A percentile compares a stretch with the other conserved stretches of the same genome.
These are phyloP conservation scores for Cryptoprocta ferox DNA, from an alignment of 2,797 vertebrate genomes.

Conservation along the genomic window DNA sequence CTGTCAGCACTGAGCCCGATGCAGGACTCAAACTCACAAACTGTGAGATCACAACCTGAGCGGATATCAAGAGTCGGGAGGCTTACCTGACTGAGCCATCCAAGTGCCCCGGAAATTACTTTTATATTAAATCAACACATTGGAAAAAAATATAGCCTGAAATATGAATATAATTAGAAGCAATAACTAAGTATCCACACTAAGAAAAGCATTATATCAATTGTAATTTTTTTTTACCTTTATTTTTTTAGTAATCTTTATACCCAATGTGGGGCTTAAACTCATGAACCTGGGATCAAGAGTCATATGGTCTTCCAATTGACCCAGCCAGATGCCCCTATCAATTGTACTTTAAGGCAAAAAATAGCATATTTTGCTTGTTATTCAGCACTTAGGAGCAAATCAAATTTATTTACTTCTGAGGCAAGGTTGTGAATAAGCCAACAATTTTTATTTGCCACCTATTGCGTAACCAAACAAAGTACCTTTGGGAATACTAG, in stretches of 20 bases:
- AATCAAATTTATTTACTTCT: constrained; percentile 15
- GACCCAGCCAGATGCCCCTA: background rate
- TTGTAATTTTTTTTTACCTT: background rate
- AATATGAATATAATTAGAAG: background rate
- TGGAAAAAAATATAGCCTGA: background rate
- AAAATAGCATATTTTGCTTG: background rate
- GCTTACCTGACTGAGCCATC: too few relatives aligned
- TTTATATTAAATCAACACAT: background rate
- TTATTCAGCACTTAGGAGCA: background rate
- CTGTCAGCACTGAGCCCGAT: too few relatives aligned
- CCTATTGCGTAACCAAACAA: background rate
- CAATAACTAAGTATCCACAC: background rate
- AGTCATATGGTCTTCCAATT: background rate
- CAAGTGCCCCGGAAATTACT: background rate
- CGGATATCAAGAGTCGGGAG: too few relatives aligned
- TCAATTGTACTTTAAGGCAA: background rate
- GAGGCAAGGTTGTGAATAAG: background rate
- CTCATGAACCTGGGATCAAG: background rate
- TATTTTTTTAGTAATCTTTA: background rate
- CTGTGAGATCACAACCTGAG: too few relatives aligned
- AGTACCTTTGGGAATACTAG: background rate
- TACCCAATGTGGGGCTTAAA: background rate
- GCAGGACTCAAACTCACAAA: too few relatives aligned
- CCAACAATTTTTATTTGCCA: background rate
- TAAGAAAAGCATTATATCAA: background rate